Percentiles rank a stretch among this genome's conserved stretches.
These are phyloP conservation scores for Lysandra coridon DNA, from an alignment of 2,888 invertebrate genomes.

Conservation along the genomic window DNA sequence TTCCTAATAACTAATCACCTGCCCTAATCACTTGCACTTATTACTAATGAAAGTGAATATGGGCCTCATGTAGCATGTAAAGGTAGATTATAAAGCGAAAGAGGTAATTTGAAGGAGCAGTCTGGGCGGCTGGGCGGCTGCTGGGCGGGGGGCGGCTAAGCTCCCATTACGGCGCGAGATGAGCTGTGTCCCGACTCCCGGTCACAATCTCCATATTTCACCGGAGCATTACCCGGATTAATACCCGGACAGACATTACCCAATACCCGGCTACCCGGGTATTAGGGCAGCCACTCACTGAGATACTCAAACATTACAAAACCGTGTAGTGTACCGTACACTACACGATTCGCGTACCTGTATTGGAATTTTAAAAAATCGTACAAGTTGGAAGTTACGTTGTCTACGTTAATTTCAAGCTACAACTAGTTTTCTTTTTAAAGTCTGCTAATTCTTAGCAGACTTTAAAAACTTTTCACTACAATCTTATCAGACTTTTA, in stretches of 20 bases:
- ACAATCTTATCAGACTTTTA: no score
- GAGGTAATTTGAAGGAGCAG: neutral
- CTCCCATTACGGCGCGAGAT: conserved; percentile 15
- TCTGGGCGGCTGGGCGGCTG: neutral
- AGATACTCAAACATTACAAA: neutral
- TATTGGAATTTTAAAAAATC: neutral
- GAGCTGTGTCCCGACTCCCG: neutral
- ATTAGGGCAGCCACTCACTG: neutral
- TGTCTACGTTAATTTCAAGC: no score
- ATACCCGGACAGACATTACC: neutral
- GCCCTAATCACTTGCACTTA: no score
- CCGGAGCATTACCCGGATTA: neutral
- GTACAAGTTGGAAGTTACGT: no score
- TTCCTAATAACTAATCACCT: no score
- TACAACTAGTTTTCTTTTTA: no score
- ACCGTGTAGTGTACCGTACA: no score
- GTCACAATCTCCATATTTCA: conserved; percentile 10
- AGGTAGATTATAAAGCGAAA: neutral
- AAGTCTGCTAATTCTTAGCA: no score
- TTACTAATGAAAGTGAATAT: no score
- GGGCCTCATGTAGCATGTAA: no score
- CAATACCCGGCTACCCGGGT: neutral
- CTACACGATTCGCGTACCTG: no score
- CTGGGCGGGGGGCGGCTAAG: neutral
- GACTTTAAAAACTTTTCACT: no score